Conservation (phyloP, 2,797 vertebrate species). For the Fistularia tabacaria region DNA sequence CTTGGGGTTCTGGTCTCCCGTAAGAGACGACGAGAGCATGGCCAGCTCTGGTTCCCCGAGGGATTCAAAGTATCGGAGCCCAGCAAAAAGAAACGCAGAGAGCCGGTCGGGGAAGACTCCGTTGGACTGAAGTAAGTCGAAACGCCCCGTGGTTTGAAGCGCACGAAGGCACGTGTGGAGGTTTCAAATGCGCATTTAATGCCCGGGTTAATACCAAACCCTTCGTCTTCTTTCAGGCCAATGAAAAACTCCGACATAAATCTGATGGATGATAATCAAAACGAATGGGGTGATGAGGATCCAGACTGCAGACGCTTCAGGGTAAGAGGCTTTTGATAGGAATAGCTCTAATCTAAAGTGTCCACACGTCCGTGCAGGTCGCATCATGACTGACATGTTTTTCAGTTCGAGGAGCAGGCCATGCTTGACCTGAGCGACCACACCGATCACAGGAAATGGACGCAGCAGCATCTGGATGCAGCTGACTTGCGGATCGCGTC, state of each 20-base stretch:
- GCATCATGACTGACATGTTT: conserved; percentile 1
- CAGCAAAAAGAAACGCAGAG: conserved; percentile 93
- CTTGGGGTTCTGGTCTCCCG: conserved; percentile 92
- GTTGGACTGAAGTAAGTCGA: conserved; percentile 90
- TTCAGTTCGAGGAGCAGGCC: conserved; percentile 90
- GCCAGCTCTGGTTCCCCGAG: conserved; percentile 97
- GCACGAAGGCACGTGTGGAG: too few species aligned
- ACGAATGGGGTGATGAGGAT: conserved; percentile 94
- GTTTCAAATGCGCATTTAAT: too few species aligned
- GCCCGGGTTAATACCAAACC: neutral
- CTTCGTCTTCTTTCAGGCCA: conserved; percentile 57
- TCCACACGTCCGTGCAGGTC: conserved; percentile 1
- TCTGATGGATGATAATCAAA: conserved; percentile 97
- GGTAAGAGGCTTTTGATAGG: conserved; percentile 67
- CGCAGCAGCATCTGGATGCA: conserved; percentile 95
- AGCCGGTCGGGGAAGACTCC: conserved; percentile 93
- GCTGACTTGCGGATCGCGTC: conserved; percentile 91
- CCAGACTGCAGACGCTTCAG: conserved; percentile 89
- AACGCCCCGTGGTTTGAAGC: too few species aligned
- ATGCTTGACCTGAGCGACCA: conserved; percentile 88
- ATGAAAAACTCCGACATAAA: conserved; percentile 91
- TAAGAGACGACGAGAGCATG: conserved; percentile 91
- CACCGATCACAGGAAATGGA: conserved; percentile 96
- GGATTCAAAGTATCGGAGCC: conserved; percentile 90
- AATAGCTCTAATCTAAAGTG: neutral